Percentiles rank a stretch among this genome's conserved stretches.
These are phyloP conservation scores for Aplodontia rufa DNA, from an alignment of 2,113 vertebrate genomes.

Conservation along the genomic window DNA sequence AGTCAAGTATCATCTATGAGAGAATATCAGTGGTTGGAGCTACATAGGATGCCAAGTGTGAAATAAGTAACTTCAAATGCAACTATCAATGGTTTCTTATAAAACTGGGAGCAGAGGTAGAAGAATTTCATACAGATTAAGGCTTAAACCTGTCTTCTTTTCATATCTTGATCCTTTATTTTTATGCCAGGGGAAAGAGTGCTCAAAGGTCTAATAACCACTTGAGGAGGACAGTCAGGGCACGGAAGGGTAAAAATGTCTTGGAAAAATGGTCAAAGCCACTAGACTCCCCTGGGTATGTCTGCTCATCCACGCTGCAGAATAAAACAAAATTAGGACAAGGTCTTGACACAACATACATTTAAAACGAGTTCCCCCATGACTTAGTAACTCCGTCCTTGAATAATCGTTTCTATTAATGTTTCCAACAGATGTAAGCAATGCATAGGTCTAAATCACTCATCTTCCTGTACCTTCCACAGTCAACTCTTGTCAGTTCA, in stretches of 20 bases:
- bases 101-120: background rate
- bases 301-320: background rate
- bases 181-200: conserved; percentile 27
- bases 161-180: conserved; percentile 25
- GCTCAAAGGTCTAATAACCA: background rate
- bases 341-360: conserved; percentile 31
- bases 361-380: background rate
- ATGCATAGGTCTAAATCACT: background rate
- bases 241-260: background rate
- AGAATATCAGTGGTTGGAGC: background rate
- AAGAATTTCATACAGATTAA: background rate
- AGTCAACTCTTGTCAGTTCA: background rate
- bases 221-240: background rate
- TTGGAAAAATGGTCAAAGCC: background rate
- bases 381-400: background rate
- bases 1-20: background rate
- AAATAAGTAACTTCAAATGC: background rate
- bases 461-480: background rate
- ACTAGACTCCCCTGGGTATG: background rate
- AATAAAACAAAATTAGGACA: background rate
- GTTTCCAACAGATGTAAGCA: conserved; percentile 22
- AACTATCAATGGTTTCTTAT: conserved; percentile 18
- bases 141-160: conserved; percentile 15
- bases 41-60: background rate
- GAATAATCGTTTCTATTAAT: background rate